These are phyloP conservation scores for Spinibarbus caldwelli DNA, from an alignment of 2,797 vertebrate species.

Conservation along the genomic window DNA sequence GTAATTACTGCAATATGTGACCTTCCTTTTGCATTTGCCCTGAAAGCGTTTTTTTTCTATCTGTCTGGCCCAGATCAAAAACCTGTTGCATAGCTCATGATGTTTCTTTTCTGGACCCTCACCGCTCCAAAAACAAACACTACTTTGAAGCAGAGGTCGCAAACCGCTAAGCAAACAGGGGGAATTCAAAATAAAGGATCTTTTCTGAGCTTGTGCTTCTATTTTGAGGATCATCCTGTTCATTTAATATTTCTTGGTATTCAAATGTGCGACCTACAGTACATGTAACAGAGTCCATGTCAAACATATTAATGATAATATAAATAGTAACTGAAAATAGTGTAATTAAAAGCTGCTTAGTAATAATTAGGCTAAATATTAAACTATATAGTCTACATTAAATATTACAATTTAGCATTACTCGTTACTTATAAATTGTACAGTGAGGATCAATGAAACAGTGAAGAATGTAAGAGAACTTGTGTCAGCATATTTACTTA, in stretches of 20 bases:
- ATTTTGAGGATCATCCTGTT: slow-evolving; percentile 18
- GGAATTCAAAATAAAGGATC: slow-evolving; percentile 17
- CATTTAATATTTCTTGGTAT: not conserved
- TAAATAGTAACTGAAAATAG: not conserved
- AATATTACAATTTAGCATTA: not conserved
- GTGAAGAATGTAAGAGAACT: not conserved
- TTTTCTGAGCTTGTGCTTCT: not conserved
- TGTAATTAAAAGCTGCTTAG: not conserved
- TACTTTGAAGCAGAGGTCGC: not conserved
- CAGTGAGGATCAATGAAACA: not conserved
- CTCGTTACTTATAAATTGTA: not conserved
- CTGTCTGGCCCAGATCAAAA: slow-evolving; percentile 51
- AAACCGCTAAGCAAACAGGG: slow-evolving; percentile 6
- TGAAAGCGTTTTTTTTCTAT: slow-evolving; percentile 20
- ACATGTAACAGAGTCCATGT: not conserved
- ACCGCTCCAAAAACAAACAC: slow-evolving; percentile 41
- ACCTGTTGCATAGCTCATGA: slow-evolving; percentile 43
- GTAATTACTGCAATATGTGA: slow-evolving; percentile 55
- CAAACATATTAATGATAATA: not conserved
- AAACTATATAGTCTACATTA: not conserved
- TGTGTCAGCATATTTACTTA: not conserved
- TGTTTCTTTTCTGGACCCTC: slow-evolving; percentile 39
- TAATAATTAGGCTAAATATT: not conserved
- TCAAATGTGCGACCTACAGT: not conserved
- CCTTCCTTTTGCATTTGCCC: slow-evolving; percentile 44